Conservation (phyloP, 1,140 invertebrate species). For the Gonioctena quinquepunctata region DNA sequence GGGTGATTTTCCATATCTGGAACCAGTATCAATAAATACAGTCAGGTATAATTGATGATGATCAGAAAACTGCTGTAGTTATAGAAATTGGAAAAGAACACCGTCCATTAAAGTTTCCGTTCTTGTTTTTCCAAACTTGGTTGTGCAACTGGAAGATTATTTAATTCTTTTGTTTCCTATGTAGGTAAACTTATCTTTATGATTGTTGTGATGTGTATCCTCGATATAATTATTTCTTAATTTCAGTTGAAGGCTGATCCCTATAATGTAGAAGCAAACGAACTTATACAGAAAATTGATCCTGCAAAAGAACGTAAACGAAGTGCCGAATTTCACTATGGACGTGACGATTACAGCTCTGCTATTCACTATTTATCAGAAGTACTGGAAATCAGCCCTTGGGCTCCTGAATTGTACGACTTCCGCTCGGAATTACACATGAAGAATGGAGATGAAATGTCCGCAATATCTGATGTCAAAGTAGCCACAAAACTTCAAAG, state of each 20-base stretch:
- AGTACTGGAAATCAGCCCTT: constrained; percentile 87
- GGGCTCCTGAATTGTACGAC: constrained; percentile 83
- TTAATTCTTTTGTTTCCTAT: no score
- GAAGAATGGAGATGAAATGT: constrained; percentile 75
- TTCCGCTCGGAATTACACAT: constrained; percentile 85
- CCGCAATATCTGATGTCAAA: constrained; percentile 91
- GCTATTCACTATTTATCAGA: constrained; percentile 73
- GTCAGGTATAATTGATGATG: no score
- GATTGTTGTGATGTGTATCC: no score
- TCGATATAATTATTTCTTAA: no score
- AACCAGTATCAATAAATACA: no score
- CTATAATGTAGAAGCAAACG: constrained; percentile 74
- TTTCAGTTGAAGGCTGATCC: constrained; percentile 73
- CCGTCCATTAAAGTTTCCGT: no score
- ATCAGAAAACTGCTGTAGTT: no score
- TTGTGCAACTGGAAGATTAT: no score
- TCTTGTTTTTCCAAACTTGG: no score
- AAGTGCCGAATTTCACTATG: constrained; percentile 69
- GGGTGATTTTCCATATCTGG: no score
- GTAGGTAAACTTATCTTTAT: no score
- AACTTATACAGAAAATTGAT: constrained; percentile 67
- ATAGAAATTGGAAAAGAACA: no score
- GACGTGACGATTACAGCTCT: constrained; percentile 68
- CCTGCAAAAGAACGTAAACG: constrained; percentile 69
- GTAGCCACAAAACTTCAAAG: constrained; percentile 86